phyloP scores from a whole-genome alignment of 1,140 invertebrate species.

The Gonioctena quinquepunctata region DNA sequence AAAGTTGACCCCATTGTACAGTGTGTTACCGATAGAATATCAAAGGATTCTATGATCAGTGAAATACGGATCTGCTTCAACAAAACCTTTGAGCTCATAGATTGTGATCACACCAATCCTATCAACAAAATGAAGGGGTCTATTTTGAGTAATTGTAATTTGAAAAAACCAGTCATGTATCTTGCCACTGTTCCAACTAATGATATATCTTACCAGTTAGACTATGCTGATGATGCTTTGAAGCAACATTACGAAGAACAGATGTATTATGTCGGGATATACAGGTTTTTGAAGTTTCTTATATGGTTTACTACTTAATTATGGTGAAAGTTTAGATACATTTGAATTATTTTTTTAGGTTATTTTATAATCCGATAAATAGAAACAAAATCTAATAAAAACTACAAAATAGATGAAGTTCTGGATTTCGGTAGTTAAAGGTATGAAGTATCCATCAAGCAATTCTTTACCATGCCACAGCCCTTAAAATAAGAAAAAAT shows the following conservation, averaged over 20 bases:
- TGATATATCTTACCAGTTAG: not conserved
- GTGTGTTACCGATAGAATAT: slow-evolving; percentile 61
- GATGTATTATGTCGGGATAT: slow-evolving; percentile 28
- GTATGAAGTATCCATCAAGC: too few relatives aligned
- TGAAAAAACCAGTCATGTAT: slow-evolving; percentile 61
- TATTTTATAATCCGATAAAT: too few relatives aligned
- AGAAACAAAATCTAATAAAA: too few relatives aligned
- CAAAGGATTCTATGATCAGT: slow-evolving; percentile 61
- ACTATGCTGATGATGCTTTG: slow-evolving; percentile 5
- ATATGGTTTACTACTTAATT: slow-evolving; percentile 39
- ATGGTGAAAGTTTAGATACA: not conserved
- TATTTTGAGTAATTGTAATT: slow-evolving; percentile 64
- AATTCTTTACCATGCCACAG: too few relatives aligned
- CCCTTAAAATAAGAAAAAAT: too few relatives aligned
- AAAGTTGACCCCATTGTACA: slow-evolving; percentile 67
- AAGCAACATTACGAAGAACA: slow-evolving; percentile 22
- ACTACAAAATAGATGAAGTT: too few relatives aligned
- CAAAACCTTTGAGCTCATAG: slow-evolving; percentile 59
- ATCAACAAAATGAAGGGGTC: slow-evolving; percentile 27
- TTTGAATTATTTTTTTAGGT: too few relatives aligned
- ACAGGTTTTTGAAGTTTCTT: slow-evolving; percentile 35
- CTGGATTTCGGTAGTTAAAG: too few relatives aligned
- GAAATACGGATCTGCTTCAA: slow-evolving; percentile 72
- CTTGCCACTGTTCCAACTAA: slow-evolving; percentile 44
- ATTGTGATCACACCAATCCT: slow-evolving; percentile 26